Conservation (phyloP, 2,113 vertebrate genomes). For the Naja naja region DNA sequence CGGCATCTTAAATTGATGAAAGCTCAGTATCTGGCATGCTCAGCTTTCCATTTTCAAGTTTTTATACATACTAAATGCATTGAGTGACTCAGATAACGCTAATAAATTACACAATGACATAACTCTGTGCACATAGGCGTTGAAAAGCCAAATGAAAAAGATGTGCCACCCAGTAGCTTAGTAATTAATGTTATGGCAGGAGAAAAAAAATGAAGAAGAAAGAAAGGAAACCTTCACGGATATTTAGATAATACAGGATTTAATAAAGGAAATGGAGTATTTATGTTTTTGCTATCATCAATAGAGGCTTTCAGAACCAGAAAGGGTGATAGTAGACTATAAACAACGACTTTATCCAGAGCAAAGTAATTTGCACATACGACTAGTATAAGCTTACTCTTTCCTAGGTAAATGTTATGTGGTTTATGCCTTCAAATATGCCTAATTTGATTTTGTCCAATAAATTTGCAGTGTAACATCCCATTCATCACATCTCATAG, state of each 20-base stretch:
- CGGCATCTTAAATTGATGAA: constrained; percentile 34
- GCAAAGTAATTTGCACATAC: constrained; percentile 14
- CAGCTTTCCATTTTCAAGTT: neutral
- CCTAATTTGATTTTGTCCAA: constrained; percentile 37
- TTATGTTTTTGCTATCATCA: neutral
- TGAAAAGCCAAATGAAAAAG: constrained; percentile 16
- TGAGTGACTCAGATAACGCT: constrained; percentile 11
- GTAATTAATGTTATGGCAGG: constrained; percentile 16
- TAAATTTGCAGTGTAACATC: constrained; percentile 45
- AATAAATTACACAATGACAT: constrained; percentile 18
- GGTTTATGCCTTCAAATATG: neutral
- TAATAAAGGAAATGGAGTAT: constrained; percentile 37
- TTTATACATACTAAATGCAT: neutral
- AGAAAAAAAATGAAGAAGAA: constrained; percentile 7
- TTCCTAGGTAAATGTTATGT: constrained; percentile 26
- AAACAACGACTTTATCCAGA: constrained; percentile 6
- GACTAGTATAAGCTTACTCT: neutral
- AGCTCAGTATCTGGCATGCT: neutral
- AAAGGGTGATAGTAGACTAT: constrained; percentile 8
- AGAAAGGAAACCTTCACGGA: neutral
- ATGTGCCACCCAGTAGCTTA: neutral
- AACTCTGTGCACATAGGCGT: neutral
- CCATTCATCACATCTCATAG: constrained; percentile 1
- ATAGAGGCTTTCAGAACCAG: constrained; percentile 6
- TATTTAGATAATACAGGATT: constrained; percentile 4